Evolutionary conservation across 2,888 invertebrate species (phyloP), one percentile per base, ranked within the genome.

Genomic region (Colostygia pectinataria): DNA sequence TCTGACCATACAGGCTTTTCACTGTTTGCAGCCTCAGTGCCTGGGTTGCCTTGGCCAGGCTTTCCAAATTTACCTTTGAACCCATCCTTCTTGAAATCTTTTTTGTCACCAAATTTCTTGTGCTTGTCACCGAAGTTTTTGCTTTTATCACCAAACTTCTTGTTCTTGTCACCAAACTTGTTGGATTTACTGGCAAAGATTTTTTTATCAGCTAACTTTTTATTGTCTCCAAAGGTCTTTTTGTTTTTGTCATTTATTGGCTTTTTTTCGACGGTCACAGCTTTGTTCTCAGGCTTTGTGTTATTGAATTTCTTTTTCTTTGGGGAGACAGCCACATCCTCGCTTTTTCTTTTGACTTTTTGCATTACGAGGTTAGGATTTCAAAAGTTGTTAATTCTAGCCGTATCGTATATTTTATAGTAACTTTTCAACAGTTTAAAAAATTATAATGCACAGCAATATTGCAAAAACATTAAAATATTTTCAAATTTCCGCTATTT

Each of bases 1-100:
- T 94, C 93, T 7, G 91, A 86, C 96, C 96, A 96, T 69, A 94
- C 92, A 0, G 93, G 92, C 44, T 80, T 94, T 68, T 70, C 83
- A 1, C 68, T 74, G 40, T 56, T 66, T 0, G 56, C 53, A n/a
- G 33, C 14, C 20, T 52, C 42, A 24, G 42, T 24, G 4, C 42
- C 27, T 12, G 53, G 46, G 27, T 56, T 57, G 2, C 49, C 60
- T 47, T 56, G 48, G 10, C 53, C 60, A 18, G 47, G 41, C 32
- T 56, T 61, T 0, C 42, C 55, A 25, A 48, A 40, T 36, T 43
- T 48, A 28, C 43, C 33, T 20, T 20, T 20, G 20, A 20, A 20
- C 4, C 4, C 5, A 4, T 20, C 20, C 6, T 20, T 20, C 23
- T 55, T 59, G 2, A 57, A 61, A 46, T 53, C 60, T 9, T 64